Conservation (phyloP, 1,140 invertebrate genomes). For the Drosophila ironensis region DNA sequence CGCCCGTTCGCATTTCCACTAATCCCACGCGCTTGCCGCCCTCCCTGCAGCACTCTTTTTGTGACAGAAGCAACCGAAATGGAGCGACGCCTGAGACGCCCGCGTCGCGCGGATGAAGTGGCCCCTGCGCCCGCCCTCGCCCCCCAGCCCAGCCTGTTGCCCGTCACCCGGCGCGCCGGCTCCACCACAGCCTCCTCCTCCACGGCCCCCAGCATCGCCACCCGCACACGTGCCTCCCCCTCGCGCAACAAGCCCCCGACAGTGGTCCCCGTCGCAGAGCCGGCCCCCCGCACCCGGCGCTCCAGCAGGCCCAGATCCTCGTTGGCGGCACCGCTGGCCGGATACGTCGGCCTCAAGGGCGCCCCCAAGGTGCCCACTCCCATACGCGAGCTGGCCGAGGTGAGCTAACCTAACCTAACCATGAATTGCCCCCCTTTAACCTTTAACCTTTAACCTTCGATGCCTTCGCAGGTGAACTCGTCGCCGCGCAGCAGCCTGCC, state of each 20-base stretch:
- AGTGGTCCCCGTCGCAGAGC: slow-evolving; percentile 7
- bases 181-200: not conserved
- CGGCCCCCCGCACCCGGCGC: slow-evolving; percentile 47
- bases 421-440: not conserved
- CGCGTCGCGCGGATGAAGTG: slow-evolving; percentile 51
- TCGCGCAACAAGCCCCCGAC: slow-evolving; percentile 31
- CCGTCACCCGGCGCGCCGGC: slow-evolving; percentile 22
- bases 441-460: not conserved
- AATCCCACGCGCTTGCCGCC: no score
- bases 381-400: slow-evolving; percentile 63
- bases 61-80: slow-evolving; percentile 17
- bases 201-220: not conserved
- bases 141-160: slow-evolving; percentile 33
- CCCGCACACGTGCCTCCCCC: slow-evolving; percentile 66
- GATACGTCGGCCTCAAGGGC: slow-evolving; percentile 23
- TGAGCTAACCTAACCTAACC: no score
- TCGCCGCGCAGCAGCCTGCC: slow-evolving; percentile 54
- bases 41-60: slow-evolving; percentile 32
- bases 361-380: slow-evolving; percentile 49
- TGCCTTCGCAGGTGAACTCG: slow-evolving; percentile 14
- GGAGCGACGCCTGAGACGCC: slow-evolving; percentile 66
- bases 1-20: slow-evolving; percentile 18
- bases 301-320: slow-evolving; percentile 67
- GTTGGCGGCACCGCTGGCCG: slow-evolving; percentile 13
- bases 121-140: slow-evolving; percentile 1